Evolutionary conservation across 2,797 vertebrate species (phyloP).

Genomic region (Sebastes vulpes): DNA sequence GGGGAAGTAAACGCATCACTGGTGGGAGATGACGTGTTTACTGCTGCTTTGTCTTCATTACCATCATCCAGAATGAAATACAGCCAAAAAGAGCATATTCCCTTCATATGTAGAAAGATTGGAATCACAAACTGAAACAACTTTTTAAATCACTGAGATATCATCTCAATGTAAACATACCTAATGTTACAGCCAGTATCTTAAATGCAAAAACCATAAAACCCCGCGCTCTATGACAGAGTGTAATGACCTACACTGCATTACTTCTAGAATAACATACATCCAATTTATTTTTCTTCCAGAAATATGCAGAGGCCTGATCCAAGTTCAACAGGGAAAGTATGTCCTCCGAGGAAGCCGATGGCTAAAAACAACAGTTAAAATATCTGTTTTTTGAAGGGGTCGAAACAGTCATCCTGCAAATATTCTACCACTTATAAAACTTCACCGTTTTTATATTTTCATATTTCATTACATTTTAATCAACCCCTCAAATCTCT

Average conservation of each 20-base stretch:
- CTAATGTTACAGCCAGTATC: conserved; percentile 19
- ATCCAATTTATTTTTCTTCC: conserved; percentile 57
- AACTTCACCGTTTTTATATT: conserved; percentile 7
- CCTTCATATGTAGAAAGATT: neutral
- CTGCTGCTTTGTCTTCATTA: conserved; percentile 15
- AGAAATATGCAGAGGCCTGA: conserved; percentile 42
- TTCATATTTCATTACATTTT: conserved; percentile 41
- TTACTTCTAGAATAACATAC: conserved; percentile 45
- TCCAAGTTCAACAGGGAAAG: conserved; percentile 65
- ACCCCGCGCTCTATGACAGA: neutral
- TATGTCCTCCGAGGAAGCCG: conserved; percentile 29
- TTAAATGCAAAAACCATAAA: conserved; percentile 24
- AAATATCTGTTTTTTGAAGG: conserved; percentile 28
- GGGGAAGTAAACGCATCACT: neutral
- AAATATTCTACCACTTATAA: conserved; percentile 27
- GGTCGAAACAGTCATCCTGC: conserved; percentile 23
- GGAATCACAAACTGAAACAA: conserved; percentile 1
- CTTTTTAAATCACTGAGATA: conserved; percentile 21
- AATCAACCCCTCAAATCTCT: conserved; percentile 18
- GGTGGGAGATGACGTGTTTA: conserved; percentile 26
- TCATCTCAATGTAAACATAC: conserved; percentile 52
- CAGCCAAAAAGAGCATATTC: neutral
- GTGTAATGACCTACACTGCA: neutral
- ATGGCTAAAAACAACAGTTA: conserved; percentile 55
- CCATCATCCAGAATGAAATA: conserved; percentile 16